phyloP scores from a whole-genome alignment of 2,797 vertebrate species.

The Picus viridis region DNA sequence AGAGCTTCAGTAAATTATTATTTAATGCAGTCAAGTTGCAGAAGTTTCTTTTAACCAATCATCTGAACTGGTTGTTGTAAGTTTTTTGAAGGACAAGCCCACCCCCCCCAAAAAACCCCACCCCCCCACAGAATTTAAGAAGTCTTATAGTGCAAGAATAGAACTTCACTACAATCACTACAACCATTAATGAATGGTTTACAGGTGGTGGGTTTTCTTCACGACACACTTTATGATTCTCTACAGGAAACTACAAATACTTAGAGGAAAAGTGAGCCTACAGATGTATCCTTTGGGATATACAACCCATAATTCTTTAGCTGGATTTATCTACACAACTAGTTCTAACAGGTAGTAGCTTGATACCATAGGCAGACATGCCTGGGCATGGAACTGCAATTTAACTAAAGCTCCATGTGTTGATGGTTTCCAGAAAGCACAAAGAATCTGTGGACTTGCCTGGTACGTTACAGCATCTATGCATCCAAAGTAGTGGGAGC shows the following conservation, averaged over 20 bases:
- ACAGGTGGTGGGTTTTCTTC: not conserved
- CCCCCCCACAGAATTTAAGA: too few relatives aligned
- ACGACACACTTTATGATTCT: not conserved
- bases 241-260: not conserved
- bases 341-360: not conserved
- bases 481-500: fast-evolving
- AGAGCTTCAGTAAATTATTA: not conserved
- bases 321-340: not conserved
- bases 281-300: too few relatives aligned
- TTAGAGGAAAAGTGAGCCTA: fast-evolving
- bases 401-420: not conserved
- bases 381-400: not conserved
- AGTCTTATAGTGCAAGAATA: not conserved
- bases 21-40: not conserved
- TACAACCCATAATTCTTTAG: too few relatives aligned
- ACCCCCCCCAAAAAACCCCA: too few relatives aligned
- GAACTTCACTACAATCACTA: not conserved
- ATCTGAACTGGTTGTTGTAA: not conserved
- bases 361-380: fast-evolving
- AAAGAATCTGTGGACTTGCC: not conserved
- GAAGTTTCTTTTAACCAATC: not conserved
- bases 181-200: not conserved
- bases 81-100: not conserved
- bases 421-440: not conserved
- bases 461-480: fast-evolving